Evolutionary conservation across 2,888 invertebrate genomes (phyloP), one percentile per base, ranked within the genome.

Genomic region (Luffia ferchaultella): DNA sequence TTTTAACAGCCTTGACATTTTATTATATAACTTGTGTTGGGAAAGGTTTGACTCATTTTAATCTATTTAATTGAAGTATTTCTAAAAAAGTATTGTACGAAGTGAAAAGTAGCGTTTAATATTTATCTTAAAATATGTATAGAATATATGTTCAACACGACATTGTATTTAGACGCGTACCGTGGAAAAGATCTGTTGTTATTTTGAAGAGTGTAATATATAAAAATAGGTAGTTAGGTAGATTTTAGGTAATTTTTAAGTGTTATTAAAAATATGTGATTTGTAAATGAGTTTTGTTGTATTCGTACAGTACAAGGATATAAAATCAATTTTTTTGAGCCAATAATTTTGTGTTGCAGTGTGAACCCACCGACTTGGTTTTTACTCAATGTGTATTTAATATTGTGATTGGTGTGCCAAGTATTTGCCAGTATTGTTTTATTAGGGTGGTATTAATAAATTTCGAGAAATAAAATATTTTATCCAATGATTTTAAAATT

Each of bases 221-320:
- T 63, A 55, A 58, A 68, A 62, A 55, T 48, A 49, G 46, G 30
- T 30, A 30, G 30, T 30, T 30, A 30, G 30, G 30, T 30, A 30
- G 30, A 30, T 60, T 58, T 55, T 55, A 55, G 44, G 17, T 52
- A 54, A 50, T 43, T 46, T 52, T 46, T 74, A 79, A 79, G 74
- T 77, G 80, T 79, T 80, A 74, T 64, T 70, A 30, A 30, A n/a
- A 30, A 30, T 30, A 30, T 30, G 30, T 30, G 30, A 30, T 30
- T 30, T 30, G 30, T 30, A 30, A 30, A 30, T 30, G 30, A 3
- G 30, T 30, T 30, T 30, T 30, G 30, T 30, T 30, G 30, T 30
- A 7, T 30, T 30, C 30, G 30, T 7, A 30, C 30, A 12, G 30
- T 30, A 12, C 30, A 30, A 12, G 30, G 12, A 30, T 7, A 30